These are phyloP conservation scores for Fragum sueziense DNA, from an alignment of 2,888 invertebrate genomes.

Conservation along the genomic window DNA sequence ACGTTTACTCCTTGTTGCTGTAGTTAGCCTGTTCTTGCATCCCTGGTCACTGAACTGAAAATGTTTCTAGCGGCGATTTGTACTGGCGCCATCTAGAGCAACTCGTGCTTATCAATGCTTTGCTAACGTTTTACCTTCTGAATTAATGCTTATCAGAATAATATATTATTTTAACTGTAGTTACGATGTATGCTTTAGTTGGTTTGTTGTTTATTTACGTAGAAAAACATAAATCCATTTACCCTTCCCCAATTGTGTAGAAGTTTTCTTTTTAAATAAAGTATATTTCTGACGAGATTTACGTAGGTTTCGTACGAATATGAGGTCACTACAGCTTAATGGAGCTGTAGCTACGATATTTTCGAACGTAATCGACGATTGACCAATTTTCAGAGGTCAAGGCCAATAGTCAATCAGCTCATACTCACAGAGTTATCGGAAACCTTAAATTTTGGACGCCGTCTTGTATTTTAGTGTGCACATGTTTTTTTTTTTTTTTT, in stretches of 20 bases:
- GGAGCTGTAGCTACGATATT: too few relatives aligned
- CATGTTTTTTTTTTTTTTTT: too few relatives aligned
- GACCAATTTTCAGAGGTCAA: too few relatives aligned
- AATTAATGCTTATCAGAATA: too few relatives aligned
- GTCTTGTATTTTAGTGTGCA: too few relatives aligned
- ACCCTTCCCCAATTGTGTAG: background rate
- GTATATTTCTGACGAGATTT: too few relatives aligned
- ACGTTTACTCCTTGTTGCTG: background rate
- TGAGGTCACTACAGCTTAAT: too few relatives aligned
- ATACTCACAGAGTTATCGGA: too few relatives aligned
- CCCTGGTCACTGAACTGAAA: background rate
- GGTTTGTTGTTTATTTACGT: background rate
- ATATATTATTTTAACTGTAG: background rate
- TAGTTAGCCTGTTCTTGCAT: background rate
- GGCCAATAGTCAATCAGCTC: too few relatives aligned
- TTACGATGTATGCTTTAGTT: background rate
- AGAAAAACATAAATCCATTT: background rate
- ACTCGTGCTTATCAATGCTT: conserved; percentile 20
- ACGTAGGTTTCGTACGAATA: too few relatives aligned
- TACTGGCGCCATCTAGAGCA: conserved; percentile 20
- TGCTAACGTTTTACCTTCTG: background rate
- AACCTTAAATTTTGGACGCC: too few relatives aligned
- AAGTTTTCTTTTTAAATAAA: background rate
- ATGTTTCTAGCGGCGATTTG: background rate
- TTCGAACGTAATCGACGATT: too few relatives aligned